A percentile compares a stretch with the other conserved stretches of the same genome.
Evolutionary conservation across 2,113 vertebrate species (phyloP).

Genomic region (Heterocephalus glaber): DNA sequence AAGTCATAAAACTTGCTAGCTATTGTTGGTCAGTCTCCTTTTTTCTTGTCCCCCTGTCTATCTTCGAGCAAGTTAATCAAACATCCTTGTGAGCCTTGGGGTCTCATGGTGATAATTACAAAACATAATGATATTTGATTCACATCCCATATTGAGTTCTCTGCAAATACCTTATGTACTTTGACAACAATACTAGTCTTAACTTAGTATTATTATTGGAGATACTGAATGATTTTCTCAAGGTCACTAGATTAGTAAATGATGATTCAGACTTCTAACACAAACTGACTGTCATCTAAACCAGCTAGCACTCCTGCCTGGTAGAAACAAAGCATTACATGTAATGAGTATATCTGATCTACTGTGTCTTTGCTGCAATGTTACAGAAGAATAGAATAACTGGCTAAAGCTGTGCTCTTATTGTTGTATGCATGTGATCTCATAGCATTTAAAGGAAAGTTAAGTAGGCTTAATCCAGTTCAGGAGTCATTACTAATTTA

Average conservation of each 20-base stretch:
- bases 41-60: not conserved
- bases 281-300: too few species aligned
- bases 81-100: not conserved
- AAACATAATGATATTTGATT: not conserved
- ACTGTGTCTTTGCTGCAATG: not conserved
- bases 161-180: not conserved
- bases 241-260: not conserved
- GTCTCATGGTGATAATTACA: not conserved
- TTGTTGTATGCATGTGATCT: not conserved
- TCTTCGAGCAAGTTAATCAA: not conserved
- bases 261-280: not conserved
- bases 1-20: not conserved
- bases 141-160: not conserved
- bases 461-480: not conserved
- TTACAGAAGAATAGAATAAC: not conserved
- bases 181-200: not conserved
- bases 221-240: not conserved
- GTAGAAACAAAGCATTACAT: not conserved
- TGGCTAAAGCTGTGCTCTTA: not conserved
- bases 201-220: not conserved
- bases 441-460: not conserved
- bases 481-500: not conserved
- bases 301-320: not conserved
- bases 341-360: not conserved
- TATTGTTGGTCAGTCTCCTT: not conserved